Base-by-base conservation (phyloP, 1,140 invertebrate genomes). In the Lepidotrigona ventralis region DNA sequence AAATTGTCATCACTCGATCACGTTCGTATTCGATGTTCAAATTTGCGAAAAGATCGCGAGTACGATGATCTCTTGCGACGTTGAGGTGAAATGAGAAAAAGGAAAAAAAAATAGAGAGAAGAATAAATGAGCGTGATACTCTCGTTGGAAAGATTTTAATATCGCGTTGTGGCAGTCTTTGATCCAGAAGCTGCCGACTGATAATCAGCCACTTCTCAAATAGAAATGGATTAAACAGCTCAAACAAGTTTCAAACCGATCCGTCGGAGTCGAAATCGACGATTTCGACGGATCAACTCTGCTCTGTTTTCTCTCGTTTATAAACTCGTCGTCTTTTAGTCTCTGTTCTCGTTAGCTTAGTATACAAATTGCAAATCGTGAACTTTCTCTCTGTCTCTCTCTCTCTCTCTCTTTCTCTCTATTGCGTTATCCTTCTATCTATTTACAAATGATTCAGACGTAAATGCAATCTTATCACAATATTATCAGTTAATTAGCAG, bases 401-500 rank as follows among this genome's bases (percentile, higher is more conserved):
- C 39, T 46, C 39, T 46, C 39, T 46, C 6, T 46, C 39, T 46
- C 39, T 46, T 8, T 66, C 46, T 74, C 39, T 66, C 11, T 53
- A 53, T 66, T 63, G 68, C 60, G n/a, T 51, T 46, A 39, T 58
- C 19, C 29, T 71, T 46, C 56, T 33, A 72, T 64, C 66, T 89
- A 86, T 39, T 69, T 87, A 85, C 64, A 82, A n/a, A 66, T 78
- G 77, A 88, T 71, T 83, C 75, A 64, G 80, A 73, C 77, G 33
- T 86, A 88, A 88, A 90, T 90, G 85, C 88, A 89, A 90, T 75
- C 82, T 74, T 90, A 90, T 90, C 89, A 90, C 89, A 90, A 73
- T 86, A 89, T 88, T 84, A 88, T 82, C 68, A 46, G 39, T 46
- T 46, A 46, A 72, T 85, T 81, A 81, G 75, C 70, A 87, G 80